Percentiles rank a stretch among this genome's conserved stretches.
Evolutionary conservation across 92 coral and sea anemone species (phyloP).

Genomic region (Palythoa grandiflora): DNA sequence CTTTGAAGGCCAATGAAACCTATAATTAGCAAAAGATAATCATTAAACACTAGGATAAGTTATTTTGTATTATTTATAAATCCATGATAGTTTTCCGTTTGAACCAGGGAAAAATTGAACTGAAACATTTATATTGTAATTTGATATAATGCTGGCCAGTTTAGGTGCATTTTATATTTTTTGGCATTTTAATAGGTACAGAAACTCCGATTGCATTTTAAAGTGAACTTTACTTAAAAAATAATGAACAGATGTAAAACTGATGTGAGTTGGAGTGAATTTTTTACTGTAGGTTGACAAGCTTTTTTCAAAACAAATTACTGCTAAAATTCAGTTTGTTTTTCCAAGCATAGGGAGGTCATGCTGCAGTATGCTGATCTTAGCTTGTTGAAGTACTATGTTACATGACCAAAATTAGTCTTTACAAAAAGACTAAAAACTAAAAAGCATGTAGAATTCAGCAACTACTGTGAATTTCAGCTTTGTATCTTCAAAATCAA

Average conservation of each 20-base stretch:
- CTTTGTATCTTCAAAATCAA: no score
- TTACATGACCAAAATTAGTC: no score
- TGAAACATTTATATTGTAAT: not conserved
- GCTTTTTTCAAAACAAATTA: not conserved
- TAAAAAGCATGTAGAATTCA: not conserved
- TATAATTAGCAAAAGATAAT: conserved; percentile 16
- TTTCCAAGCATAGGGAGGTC: conserved; percentile 8
- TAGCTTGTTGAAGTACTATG: no score
- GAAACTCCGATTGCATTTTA: not conserved
- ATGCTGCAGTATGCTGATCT: not conserved
- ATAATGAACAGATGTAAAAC: not conserved
- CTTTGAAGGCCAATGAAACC: not conserved
- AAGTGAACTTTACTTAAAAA: not conserved
- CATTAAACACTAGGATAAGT: conserved; percentile 15
- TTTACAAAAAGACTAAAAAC: no score
- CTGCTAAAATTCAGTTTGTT: not conserved
- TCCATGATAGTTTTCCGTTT: not conserved
- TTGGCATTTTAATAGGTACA: conserved; percentile 8
- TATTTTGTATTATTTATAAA: not conserved
- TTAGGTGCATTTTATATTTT: not conserved
- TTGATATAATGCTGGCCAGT: not conserved
- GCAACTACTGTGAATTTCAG: no score
- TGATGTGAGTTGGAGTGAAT: conserved; percentile 11
- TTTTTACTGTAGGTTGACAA: not conserved
- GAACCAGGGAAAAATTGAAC: conserved; percentile 5